Percentiles rank a stretch among this genome's conserved stretches.
Conservation (phyloP, 2,888 invertebrate genomes). For the Aelia acuminata region DNA sequence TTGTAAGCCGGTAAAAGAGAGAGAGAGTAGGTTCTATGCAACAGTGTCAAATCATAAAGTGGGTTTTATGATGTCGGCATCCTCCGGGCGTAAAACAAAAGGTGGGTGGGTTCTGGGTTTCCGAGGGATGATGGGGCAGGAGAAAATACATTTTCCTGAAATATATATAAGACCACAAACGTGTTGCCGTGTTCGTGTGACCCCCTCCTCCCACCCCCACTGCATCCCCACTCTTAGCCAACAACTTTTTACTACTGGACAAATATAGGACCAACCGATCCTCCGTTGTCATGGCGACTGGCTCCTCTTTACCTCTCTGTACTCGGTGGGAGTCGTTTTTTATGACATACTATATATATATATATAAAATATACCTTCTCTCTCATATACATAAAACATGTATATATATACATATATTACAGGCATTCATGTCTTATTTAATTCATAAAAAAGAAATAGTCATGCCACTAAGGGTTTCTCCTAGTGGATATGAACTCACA, state of each 20-base stretch:
- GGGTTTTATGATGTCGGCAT: conserved; percentile 36
- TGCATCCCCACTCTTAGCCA: not conserved
- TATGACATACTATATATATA: not conserved
- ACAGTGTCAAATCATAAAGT: conserved; percentile 59
- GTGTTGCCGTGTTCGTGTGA: not conserved
- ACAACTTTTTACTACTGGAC: conserved; percentile 48
- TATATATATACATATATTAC: too few relatives aligned
- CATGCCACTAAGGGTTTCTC: too few relatives aligned
- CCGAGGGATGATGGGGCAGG: conserved; percentile 57
- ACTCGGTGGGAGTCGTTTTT: not conserved
- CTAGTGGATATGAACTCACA: too few relatives aligned
- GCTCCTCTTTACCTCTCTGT: not conserved
- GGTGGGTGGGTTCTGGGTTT: conserved; percentile 16
- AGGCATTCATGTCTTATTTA: too few relatives aligned
- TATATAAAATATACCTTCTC: not conserved
- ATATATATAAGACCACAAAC: conserved; percentile 56
- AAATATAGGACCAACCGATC: conserved; percentile 23
- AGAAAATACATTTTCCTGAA: conserved; percentile 59
- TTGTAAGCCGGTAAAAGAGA: conserved; percentile 38
- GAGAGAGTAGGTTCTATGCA: not conserved
- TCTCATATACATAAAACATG: not conserved
- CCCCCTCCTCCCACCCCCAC: not conserved
- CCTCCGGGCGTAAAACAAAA: conserved; percentile 29
- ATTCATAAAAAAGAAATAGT: too few relatives aligned
- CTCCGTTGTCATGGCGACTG: conserved; percentile 40